Base-by-base conservation (phyloP, 2,888 invertebrate genomes). In the Drosophila nr. perissopoda region DNA sequence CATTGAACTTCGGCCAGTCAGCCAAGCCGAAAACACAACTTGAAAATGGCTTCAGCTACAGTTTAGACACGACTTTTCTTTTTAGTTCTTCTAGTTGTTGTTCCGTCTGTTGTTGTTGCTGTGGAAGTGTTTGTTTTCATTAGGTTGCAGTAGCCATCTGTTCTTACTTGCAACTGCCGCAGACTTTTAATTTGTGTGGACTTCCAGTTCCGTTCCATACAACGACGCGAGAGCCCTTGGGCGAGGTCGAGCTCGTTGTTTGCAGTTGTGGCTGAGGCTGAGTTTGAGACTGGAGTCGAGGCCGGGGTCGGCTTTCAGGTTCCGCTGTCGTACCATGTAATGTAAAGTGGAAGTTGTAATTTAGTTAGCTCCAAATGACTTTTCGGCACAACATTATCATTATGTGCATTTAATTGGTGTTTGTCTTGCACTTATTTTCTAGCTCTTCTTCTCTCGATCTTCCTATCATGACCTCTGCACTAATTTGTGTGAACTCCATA, bases 371-470 rank as follows among this genome's bases (percentile, higher is more conserved):
- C 73, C 81, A 82, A 87, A 83, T 75, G 85, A 85, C 87, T 87
- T 87, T 85, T 86, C 87, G 85, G 85, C 85, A 86, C 87, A 87
- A 87, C 87, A 86, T 86, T 87, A 90, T 87, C 91, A 85, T 87
- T 90, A 87, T 90, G 86, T 90, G 80, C 86, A 80, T 82, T 87
- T 87, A 87, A 87, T 89, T 89, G 91, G 75, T 87, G 83, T 90
- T 89, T 87, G 85, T 87, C 79, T 89, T 87, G 58, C 56, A 62
- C 73, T 58, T 59, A 51, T 51, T 42, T 49, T 52, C 52, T 25
- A 42, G 49, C 36, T 42, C 45, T 42, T 21, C 67, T 36, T 34
- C 52, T 33, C 52, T 45, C 63, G 58, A 29, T 49, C 54, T 56
- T 38, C 59, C 31, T n/a, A 48, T 36, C 52, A n/a, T 58, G 74